Evolutionary conservation across 2,888 invertebrate species (phyloP).

Genomic region (Sesia apiformis): DNA sequence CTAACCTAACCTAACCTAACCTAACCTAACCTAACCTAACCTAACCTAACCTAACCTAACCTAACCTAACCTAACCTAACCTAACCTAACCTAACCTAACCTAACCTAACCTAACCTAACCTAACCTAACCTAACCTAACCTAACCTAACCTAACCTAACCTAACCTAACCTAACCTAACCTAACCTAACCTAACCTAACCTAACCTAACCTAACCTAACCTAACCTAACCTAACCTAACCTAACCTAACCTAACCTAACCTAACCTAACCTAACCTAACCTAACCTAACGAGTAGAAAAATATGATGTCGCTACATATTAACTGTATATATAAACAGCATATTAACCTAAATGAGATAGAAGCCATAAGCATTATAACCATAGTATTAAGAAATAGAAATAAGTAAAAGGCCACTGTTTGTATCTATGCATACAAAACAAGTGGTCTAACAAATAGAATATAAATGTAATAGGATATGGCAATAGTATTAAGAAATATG

Average conservation of each 20-base stretch:
- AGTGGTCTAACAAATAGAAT: too few species aligned
- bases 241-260: conserved; percentile 9
- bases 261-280: conserved; percentile 13
- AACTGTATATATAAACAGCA: too few species aligned
- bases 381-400: too few species aligned
- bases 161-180: conserved; percentile 9
- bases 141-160: conserved; percentile 8
- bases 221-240: conserved; percentile 8
- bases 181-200: conserved; percentile 6
- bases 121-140: conserved; percentile 8
- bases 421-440: too few species aligned
- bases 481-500: too few species aligned
- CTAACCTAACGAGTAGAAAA: conserved; percentile 11
- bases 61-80: conserved; percentile 9
- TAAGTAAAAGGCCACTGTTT: too few species aligned
- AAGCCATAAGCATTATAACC: too few species aligned
- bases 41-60: conserved; percentile 12
- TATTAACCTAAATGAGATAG: too few species aligned
- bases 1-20: background rate
- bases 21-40: conserved; percentile 13
- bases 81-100: conserved; percentile 5
- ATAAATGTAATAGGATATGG: too few species aligned
- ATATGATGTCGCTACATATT: too few species aligned
- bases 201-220: conserved; percentile 6
- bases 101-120: conserved; percentile 6